Base-by-base conservation (phyloP, 2,888 invertebrate genomes). In the Gandaritis pyraliata region DNA sequence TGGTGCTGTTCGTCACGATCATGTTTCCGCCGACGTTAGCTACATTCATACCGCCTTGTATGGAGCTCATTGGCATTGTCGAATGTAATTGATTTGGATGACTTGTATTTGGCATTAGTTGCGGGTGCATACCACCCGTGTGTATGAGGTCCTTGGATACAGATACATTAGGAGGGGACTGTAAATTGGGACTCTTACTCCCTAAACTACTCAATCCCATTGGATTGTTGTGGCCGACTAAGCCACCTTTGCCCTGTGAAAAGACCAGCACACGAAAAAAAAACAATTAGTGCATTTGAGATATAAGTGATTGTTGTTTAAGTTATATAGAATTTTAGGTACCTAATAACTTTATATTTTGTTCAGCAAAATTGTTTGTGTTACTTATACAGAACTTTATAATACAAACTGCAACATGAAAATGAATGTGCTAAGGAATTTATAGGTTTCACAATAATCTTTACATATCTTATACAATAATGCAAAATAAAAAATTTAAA, bases 111-210 rank as follows among this genome's bases (percentile, higher is more conserved):
- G 94, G 94, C 93, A 95, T 95, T 77, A 95, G 94, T 94, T 95
- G 95, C 66, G 95, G 95, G 87, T 94, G 94, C 82, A 93, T 87
- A 61, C 93, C 93, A 81, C 95, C 95, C 88, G 54, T 54, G 18
- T 54, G 54, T 46, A 97, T 95, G 71, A 96, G 95, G 73, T 96
- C 95, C 88, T 97, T 97, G 72, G 95, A 95, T 66, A 96, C 95
- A 68, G 95, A 95, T 74, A 96, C 95, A 79, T 97, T 96, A 50
- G 96, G 96, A 61, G 97, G 96, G 58, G 97, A 97, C 86, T 97
- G 97, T 82, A 97, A 91, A 82, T 95, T 96, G 68, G 96, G 96
- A 86, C 96, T 96, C 86, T 96, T 96, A 88, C 94, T 96, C 69
- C 96, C 96, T 84, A 96, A 91, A 77, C 95, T 95, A 80, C 95